Conservation (phyloP, 2,888 invertebrate species). For the Pollenia angustigena region DNA sequence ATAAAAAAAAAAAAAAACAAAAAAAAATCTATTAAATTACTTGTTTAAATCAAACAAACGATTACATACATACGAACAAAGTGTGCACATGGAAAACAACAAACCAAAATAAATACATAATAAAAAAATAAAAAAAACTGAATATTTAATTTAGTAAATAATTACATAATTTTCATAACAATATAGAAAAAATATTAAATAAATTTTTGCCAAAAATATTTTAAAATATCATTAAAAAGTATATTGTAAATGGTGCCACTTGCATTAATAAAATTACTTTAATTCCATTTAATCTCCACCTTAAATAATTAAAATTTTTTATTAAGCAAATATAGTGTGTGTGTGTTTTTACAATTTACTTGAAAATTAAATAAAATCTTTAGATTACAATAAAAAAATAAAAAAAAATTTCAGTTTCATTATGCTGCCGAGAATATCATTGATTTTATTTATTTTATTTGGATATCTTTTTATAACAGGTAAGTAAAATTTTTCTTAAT, state of each 20-base stretch:
- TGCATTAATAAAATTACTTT: no score
- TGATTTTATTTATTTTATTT: conserved; percentile 82
- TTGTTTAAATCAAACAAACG: conserved; percentile 43
- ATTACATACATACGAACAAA: conserved; percentile 22
- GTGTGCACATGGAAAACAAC: conserved; percentile 32
- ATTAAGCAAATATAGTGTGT: conserved; percentile 21
- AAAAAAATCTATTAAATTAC: conserved; percentile 55
- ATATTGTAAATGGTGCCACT: no score
- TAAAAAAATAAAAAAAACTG: background rate
- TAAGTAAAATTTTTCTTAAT: conserved; percentile 75
- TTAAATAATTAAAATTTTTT: background rate
- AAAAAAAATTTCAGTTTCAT: conserved; percentile 65
- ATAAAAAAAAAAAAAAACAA: conserved; percentile 24
- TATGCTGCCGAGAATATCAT: conserved; percentile 82
- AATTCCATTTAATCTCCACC: background rate
- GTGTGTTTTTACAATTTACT: conserved; percentile 23
- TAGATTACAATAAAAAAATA: background rate
- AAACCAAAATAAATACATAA: background rate
- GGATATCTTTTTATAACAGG: conserved; percentile 83
- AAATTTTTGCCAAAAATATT: conserved; percentile 23
- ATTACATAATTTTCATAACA: conserved; percentile 49
- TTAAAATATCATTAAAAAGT: background rate
- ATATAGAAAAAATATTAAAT: background rate
- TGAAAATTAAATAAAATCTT: conserved; percentile 12
- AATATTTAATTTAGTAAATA: conserved; percentile 37